phyloP scores from a whole-genome alignment of 2,113 vertebrate genomes.

The Chlorodrepanis virens region DNA sequence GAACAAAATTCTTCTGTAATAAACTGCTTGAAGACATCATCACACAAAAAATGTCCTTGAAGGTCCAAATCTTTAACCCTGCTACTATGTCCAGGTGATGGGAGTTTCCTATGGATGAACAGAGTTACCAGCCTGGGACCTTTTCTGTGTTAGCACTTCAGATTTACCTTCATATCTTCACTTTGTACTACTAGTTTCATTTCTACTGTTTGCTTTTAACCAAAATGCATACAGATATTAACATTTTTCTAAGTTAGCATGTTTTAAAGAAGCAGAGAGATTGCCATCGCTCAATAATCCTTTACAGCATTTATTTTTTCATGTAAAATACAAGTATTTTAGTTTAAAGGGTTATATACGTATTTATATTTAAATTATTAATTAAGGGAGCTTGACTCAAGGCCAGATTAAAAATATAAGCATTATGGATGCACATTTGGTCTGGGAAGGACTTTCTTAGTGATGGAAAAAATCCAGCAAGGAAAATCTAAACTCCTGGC shows the following conservation, averaged over 20 bases:
- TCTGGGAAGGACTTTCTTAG: not conserved
- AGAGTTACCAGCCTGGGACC: not conserved
- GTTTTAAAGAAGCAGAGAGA: not conserved
- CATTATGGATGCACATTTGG: not conserved
- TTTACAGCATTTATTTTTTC: not conserved
- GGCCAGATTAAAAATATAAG: not conserved
- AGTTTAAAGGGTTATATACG: not conserved
- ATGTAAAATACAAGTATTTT: not conserved
- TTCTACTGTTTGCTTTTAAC: not conserved
- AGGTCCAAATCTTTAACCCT: not conserved
- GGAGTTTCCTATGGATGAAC: not conserved
- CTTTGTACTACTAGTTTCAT: not conserved
- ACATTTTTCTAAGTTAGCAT: not conserved
- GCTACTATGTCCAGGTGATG: not conserved
- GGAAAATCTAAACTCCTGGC: not conserved
- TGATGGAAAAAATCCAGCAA: not conserved
- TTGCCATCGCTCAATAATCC: not conserved
- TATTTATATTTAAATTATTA: not conserved
- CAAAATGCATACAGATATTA: not conserved
- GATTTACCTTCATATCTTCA: not conserved
- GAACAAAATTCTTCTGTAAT: not conserved
- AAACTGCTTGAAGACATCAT: not conserved
- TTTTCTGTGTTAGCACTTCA: not conserved
- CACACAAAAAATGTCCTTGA: not conserved
- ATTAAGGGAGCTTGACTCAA: not conserved